Percentiles rank a stretch among this genome's conserved stretches.
Evolutionary conservation across 2,888 invertebrate species (phyloP).

Genomic region (Clitarchus hookeri): DNA sequence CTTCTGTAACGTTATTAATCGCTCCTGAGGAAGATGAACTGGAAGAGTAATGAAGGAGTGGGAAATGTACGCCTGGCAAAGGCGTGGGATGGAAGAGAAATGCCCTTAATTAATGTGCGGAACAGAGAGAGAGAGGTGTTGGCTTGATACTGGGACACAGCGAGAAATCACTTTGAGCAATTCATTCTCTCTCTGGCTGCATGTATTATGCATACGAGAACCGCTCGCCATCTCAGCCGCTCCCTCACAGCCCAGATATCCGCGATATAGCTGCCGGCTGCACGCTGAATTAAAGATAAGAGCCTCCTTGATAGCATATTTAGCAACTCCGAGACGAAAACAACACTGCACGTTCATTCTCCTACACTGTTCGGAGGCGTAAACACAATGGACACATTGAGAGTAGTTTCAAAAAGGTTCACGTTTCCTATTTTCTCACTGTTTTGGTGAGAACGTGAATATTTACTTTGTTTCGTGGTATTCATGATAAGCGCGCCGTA

Average conservation of each 20-base stretch:
- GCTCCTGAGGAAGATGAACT: too few species aligned
- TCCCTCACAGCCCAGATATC: not conserved
- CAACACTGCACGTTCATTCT: not conserved
- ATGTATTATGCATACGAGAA: slow-evolving; percentile 14
- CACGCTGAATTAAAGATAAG: not conserved
- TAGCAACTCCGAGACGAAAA: not conserved
- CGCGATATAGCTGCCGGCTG: not conserved
- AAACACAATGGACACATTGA: too few species aligned
- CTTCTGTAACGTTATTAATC: too few species aligned
- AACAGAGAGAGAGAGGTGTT: not conserved
- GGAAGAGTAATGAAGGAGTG: too few species aligned
- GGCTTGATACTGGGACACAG: not conserved
- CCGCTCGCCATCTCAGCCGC: not conserved
- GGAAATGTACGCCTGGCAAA: too few species aligned
- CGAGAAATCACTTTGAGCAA: not conserved
- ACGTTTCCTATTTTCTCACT: not conserved
- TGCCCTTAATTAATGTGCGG: too few species aligned
- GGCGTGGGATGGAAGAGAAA: too few species aligned
- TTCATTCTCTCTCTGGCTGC: not conserved
- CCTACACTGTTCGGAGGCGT: not conserved
- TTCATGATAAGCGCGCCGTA: too few species aligned
- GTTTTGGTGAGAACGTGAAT: too few species aligned
- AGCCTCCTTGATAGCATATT: not conserved
- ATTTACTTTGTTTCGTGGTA: too few species aligned
- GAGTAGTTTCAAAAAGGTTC: not conserved